phyloP scores from a whole-genome alignment of 2,888 invertebrate genomes.

The Adela reaumurella region DNA sequence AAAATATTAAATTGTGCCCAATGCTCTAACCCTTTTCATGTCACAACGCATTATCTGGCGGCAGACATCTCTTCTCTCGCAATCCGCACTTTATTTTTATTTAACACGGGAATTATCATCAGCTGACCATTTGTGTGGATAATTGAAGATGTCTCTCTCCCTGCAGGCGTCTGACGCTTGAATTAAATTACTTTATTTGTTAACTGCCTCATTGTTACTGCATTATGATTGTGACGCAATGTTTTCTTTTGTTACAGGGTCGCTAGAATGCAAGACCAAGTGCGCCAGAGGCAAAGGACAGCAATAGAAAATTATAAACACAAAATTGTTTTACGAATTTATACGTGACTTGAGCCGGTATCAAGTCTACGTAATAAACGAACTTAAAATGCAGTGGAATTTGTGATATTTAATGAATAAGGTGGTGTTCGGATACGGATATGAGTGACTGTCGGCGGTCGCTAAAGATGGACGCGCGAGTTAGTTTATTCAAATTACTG shows the following conservation, averaged over 20 bases:
- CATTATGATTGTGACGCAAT: too few relatives aligned
- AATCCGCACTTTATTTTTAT: not conserved
- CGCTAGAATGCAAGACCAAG: slow-evolving; percentile 39
- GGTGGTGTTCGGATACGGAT: not conserved
- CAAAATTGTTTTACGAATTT: slow-evolving; percentile 23
- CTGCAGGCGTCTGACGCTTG: too few relatives aligned
- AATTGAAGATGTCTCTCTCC: too few relatives aligned
- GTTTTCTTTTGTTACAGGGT: slow-evolving; percentile 33
- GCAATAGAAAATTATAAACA: slow-evolving; percentile 45
- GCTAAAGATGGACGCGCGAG: not conserved
- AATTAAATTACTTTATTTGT: too few relatives aligned
- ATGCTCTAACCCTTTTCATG: not conserved
- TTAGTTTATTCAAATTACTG: slow-evolving; percentile 28
- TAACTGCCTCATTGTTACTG: too few relatives aligned
- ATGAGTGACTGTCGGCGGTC: not conserved
- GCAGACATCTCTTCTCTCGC: not conserved
- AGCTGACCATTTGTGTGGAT: too few relatives aligned
- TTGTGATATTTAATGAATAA: not conserved
- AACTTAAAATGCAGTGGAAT: not conserved
- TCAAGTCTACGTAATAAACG: not conserved
- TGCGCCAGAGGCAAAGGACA: slow-evolving; percentile 28
- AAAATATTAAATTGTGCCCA: not conserved
- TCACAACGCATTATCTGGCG: not conserved
- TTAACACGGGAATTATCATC: not conserved
- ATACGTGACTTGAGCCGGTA: slow-evolving; percentile 2